Percentiles rank a stretch among this genome's conserved stretches.
phyloP scores from a whole-genome alignment of 2,113 vertebrate genomes.

The Cyprinodon brontotheroides region DNA sequence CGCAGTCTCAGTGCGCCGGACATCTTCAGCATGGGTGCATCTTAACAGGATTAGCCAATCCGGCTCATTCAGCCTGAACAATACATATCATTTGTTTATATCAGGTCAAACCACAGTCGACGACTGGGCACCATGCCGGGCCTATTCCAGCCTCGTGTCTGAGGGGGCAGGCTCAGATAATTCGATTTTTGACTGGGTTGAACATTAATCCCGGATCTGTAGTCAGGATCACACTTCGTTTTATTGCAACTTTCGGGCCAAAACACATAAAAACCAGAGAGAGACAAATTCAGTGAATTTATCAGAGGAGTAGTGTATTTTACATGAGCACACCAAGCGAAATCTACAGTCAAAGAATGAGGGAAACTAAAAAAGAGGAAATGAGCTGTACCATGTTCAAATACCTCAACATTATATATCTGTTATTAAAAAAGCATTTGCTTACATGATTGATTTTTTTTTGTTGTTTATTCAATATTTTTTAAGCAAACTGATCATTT shows the following conservation, averaged over 20 bases:
- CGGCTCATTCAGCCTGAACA: conserved; percentile 31
- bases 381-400: too few relatives aligned
- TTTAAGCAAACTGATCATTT: background rate
- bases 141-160: conserved; percentile 1
- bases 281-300: conserved; percentile 20
- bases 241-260: conserved; percentile 30
- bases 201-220: conserved; percentile 62
- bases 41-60: conserved; percentile 67
- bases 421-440: too few relatives aligned
- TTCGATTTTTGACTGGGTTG: conserved; percentile 72
- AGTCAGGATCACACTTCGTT: conserved; percentile 35
- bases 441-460: too few relatives aligned
- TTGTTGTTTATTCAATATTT: background rate
- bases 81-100: conserved; percentile 30
- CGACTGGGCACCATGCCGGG: conserved; percentile 12
- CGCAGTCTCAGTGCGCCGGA: conserved; percentile 38
- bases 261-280: conserved; percentile 1
- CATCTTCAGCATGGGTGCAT: conserved; percentile 61
- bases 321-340: conserved; percentile 19
- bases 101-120: conserved; percentile 13
- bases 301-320: conserved; percentile 22
- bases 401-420: too few relatives aligned
- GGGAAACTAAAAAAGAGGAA: conserved; percentile 16
- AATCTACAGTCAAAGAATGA: conserved; percentile 8
- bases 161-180: conserved; percentile 48